Conservation (phyloP, 2,113 vertebrate species). For the Trematomus loennbergii region DNA sequence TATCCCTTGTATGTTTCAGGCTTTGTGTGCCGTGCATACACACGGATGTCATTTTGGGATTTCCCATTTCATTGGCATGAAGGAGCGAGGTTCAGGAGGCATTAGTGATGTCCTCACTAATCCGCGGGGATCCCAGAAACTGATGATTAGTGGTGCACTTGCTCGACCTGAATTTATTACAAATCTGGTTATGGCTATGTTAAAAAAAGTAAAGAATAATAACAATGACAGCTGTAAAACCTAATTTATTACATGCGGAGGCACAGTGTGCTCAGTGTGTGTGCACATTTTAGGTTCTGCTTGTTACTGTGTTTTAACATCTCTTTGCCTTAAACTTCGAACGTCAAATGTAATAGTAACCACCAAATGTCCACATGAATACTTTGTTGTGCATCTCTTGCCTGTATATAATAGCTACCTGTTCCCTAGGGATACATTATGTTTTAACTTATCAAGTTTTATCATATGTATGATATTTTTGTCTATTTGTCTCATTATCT, state of each 20-base stretch:
- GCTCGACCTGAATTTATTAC: constrained; percentile 29
- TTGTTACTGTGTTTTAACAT: not conserved
- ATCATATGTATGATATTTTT: no score
- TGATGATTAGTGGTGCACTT: constrained; percentile 37
- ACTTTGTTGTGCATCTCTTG: no score
- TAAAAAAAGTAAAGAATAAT: constrained; percentile 11
- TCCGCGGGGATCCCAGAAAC: constrained; percentile 37
- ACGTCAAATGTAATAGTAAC: no score
- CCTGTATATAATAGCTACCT: no score
- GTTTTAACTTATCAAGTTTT: no score
- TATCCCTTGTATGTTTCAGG: constrained; percentile 38
- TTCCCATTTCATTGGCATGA: constrained; percentile 48
- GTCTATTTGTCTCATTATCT: no score
- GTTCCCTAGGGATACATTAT: no score
- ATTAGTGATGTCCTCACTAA: constrained; percentile 56
- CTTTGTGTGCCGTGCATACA: constrained; percentile 39
- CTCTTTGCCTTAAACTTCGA: no score
- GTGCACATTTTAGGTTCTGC: not conserved
- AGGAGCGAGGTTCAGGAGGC: constrained; percentile 34
- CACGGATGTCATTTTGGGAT: constrained; percentile 49
- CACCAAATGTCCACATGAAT: no score
- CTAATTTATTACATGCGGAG: not conserved
- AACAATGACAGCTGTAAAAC: not conserved
- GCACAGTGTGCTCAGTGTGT: not conserved
- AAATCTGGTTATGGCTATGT: constrained; percentile 13